Evolutionary conservation across 2,888 invertebrate species (phyloP).

Genomic region (Hofmannophila pseudospretella): DNA sequence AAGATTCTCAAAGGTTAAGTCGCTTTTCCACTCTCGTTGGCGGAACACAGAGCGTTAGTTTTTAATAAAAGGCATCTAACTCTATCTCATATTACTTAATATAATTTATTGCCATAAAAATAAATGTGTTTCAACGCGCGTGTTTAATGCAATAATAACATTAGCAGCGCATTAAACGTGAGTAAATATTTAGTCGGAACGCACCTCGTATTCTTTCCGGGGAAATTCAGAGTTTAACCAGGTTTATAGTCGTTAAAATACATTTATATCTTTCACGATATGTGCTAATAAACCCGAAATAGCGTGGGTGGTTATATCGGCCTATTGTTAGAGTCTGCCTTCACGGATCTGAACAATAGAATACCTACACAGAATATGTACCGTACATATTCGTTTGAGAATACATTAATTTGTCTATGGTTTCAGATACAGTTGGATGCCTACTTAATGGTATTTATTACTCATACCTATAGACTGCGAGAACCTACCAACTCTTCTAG

Average conservation of each 20-base stretch:
- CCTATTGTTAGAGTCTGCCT: constrained; percentile 30
- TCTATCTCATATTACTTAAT: not conserved
- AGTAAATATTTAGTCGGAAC: constrained; percentile 47
- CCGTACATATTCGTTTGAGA: no score
- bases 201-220: constrained; percentile 40
- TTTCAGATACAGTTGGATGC: no score
- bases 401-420: no score
- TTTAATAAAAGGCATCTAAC: not conserved
- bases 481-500: no score
- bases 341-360: not conserved
- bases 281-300: constrained; percentile 41
- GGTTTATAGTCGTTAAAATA: constrained; percentile 46
- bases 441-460: no score
- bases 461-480: no score
- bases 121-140: constrained; percentile 29
- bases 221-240: constrained; percentile 37
- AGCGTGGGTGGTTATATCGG: constrained; percentile 26
- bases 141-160: constrained; percentile 33
- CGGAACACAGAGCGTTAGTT: not conserved
- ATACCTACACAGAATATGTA: no score
- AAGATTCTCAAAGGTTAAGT: no score
- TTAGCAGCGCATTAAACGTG: constrained; percentile 31
- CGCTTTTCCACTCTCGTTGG: no score
- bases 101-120: constrained; percentile 31
- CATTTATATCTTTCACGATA: constrained; percentile 27